These are phyloP conservation scores for Pseudomyrmex sp. DNA, from an alignment of 1,140 invertebrate species.

Conservation along the genomic window DNA sequence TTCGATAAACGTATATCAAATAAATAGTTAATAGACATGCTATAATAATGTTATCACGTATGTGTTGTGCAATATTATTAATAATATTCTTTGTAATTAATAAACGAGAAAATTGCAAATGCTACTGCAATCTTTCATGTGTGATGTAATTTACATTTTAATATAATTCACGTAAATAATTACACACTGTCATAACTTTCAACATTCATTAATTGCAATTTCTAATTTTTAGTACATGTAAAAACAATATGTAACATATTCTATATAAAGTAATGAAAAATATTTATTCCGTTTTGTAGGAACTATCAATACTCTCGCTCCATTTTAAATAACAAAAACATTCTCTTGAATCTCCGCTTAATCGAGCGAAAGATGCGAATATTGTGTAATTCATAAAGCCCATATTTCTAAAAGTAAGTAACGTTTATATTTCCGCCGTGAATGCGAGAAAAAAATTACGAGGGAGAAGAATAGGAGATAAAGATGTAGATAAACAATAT, in stretches of 20 bases:
- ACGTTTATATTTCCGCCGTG: conserved; percentile 1
- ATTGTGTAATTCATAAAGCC: conserved; percentile 15
- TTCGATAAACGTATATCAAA: too few species aligned
- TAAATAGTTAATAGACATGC: too few species aligned
- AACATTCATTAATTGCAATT: conserved; percentile 7
- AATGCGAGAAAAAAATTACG: background rate
- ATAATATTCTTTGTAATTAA: conserved; percentile 27
- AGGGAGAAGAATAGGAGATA: background rate
- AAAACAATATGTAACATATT: background rate
- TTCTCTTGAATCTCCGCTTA: background rate
- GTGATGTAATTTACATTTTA: conserved; percentile 12
- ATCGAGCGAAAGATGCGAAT: conserved; percentile 16
- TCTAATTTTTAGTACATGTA: too few species aligned
- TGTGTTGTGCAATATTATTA: background rate
- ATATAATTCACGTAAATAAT: background rate
- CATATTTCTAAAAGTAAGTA: conserved; percentile 10
- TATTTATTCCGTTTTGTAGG: too few species aligned
- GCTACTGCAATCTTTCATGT: conserved; percentile 25
- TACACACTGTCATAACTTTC: background rate
- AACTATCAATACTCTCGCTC: background rate
- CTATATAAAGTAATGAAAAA: background rate
- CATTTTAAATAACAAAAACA: background rate
- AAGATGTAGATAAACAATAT: background rate
- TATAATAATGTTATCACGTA: background rate
- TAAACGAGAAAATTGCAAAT: background rate